phyloP scores from a whole-genome alignment of 2,113 vertebrate genomes.

The Copsychus sechellarum region DNA sequence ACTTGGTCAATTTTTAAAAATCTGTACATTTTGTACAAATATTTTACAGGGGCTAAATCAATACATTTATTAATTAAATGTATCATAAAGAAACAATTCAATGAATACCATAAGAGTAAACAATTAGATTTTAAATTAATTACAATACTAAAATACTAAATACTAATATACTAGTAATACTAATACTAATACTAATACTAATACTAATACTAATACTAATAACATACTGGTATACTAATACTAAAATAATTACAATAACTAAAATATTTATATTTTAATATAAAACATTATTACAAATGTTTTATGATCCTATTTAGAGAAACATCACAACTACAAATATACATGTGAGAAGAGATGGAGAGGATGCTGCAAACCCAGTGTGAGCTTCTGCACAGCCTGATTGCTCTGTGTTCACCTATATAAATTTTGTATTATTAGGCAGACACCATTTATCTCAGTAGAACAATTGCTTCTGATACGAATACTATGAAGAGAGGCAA shows the following conservation, averaged over 20 bases:
- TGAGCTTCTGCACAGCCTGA: not conserved
- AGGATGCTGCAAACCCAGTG: not conserved
- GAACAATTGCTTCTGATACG: not conserved
- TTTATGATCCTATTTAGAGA: not conserved
- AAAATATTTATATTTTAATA: not conserved
- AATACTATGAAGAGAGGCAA: not conserved
- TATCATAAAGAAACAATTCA: not conserved
- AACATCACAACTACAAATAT: not conserved
- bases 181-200: too few species aligned
- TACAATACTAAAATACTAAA: not conserved
- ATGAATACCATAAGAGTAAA: not conserved
- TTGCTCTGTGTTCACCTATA: not conserved
- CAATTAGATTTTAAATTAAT: not conserved
- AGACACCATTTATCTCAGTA: not conserved
- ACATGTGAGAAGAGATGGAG: not conserved
- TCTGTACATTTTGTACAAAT: not conserved
- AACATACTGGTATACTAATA: too few species aligned
- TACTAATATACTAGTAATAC: too few species aligned
- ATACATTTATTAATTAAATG: not conserved
- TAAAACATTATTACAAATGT: not conserved
- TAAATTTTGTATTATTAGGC: not conserved
- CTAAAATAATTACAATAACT: not conserved
- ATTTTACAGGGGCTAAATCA: not conserved
- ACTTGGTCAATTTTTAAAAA: not conserved
- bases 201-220: too few species aligned